These are phyloP conservation scores for Galeruca laticollis DNA, from an alignment of 2,888 invertebrate genomes.

Conservation along the genomic window DNA sequence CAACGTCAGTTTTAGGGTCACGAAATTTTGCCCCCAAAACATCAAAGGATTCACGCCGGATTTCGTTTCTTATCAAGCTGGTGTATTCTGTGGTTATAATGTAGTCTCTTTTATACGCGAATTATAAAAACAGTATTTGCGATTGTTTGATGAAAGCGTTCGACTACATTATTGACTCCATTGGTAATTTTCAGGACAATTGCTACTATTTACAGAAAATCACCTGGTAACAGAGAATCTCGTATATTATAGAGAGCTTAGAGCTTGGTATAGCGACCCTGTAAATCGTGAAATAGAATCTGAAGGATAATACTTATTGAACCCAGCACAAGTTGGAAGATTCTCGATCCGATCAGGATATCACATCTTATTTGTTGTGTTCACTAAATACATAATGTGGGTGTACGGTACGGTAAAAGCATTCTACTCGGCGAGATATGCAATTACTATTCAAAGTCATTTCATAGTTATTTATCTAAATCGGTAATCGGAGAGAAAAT, in stretches of 20 bases:
- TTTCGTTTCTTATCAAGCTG: too few species aligned
- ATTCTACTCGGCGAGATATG: constrained; percentile 1
- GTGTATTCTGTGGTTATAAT: too few species aligned
- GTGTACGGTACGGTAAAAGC: constrained; percentile 8
- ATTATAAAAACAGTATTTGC: too few species aligned
- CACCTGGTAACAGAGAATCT: too few species aligned
- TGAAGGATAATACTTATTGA: constrained; percentile 31
- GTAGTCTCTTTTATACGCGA: too few species aligned
- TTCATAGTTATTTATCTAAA: constrained; percentile 14
- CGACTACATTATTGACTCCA: too few species aligned
- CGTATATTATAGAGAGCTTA: not conserved
- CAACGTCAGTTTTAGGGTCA: too few species aligned
- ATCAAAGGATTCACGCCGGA: too few species aligned
- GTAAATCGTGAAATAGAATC: not conserved
- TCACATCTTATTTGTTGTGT: constrained; percentile 19
- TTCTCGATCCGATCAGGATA: constrained; percentile 2
- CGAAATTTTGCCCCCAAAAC: too few species aligned
- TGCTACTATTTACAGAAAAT: too few species aligned
- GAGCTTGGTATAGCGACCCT: not conserved
- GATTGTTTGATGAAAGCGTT: too few species aligned
- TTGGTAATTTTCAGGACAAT: too few species aligned
- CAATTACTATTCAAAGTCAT: constrained; percentile 18
- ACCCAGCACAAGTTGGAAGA: constrained; percentile 5
- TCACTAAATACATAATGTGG: constrained; percentile 19
- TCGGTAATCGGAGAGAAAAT: not conserved